Evolutionary conservation across 2,888 invertebrate genomes (phyloP), one percentile per base, ranked within the genome.

Genomic region (Nipponacmea schrenckii): DNA sequence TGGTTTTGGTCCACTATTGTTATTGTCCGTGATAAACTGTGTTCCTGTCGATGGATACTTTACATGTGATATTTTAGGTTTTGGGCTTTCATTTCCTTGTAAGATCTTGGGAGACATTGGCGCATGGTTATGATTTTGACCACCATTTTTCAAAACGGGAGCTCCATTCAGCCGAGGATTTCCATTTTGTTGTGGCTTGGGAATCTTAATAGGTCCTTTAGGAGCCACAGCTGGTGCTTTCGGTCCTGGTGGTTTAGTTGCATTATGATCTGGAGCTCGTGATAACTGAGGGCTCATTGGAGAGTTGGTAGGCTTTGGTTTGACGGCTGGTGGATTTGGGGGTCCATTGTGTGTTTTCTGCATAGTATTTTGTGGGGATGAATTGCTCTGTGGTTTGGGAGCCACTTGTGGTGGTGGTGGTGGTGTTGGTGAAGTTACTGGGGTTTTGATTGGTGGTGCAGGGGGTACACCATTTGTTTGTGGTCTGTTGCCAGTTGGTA

Each of bases 1-100:
- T n/a, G 64, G 69, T 31, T 64, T 70, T 65, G 74, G 78, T 74
- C 79, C 80, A 74, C 80, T 78, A 72, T 74, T 76, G 44, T 64
- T 48, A 48, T 68, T 39, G 15, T 65, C 68, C 27, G 62, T 56
- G n/a, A 71, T 62, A 70, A 74, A 67, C 24, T 69, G 70, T 14
- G 72, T 72, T 4, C 72, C 72, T n/a, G 74, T 72, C 64, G 76
- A 70, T 27, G 76, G 70, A 67, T 76, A 72, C 67, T 76, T 76
- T 7, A 72, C 66, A 56, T 72, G 74, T 7, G 74, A 72, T 66
- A 67, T 64, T 64, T 67, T 67, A 15, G 71, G 74, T 26, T 70
- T 69, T 7, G 71, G 67, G 20, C 62, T 48, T 3, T 66, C 67
- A 44, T 68, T 64, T 17, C 50, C 69, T 1, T n/a, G 39, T 17